Evolutionary conservation across 2,113 vertebrate genomes (phyloP).

Genomic region (Xenotilapia caudafasciata): DNA sequence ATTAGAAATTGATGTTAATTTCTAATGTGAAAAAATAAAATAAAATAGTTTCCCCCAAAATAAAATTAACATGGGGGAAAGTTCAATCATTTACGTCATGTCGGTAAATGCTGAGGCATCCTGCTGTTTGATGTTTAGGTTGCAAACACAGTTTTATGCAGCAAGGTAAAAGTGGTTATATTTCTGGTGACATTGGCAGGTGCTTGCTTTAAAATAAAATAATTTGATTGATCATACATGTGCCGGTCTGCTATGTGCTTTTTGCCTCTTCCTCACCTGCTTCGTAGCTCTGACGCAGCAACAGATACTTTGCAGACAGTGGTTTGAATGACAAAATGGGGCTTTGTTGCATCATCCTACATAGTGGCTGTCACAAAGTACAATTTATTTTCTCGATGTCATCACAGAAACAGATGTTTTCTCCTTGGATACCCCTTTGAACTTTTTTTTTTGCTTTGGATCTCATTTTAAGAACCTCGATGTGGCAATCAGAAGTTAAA

Average conservation of each 20-base stretch:
- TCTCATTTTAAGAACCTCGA: neutral
- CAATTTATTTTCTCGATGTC: neutral
- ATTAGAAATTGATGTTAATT: neutral
- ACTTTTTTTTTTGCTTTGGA: neutral
- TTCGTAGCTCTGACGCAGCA: neutral
- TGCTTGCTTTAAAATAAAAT: neutral
- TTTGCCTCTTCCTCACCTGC: neutral
- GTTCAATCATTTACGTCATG: neutral
- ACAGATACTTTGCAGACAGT: neutral
- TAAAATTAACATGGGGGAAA: neutral
- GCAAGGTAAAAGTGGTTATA: neutral
- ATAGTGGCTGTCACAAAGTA: neutral
- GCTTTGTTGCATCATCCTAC: neutral
- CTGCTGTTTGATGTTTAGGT: neutral
- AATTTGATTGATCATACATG: neutral
- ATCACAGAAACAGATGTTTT: neutral
- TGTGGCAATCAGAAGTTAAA: neutral
- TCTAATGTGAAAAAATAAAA: neutral
- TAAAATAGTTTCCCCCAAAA: neutral
- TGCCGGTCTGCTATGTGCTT: neutral
- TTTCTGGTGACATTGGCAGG: neutral
- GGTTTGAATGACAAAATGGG: neutral
- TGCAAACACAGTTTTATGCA: neutral
- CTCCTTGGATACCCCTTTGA: neutral
- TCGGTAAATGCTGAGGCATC: neutral